A percentile compares a stretch with the other conserved stretches of the same genome.
These are phyloP conservation scores for Sarcophaga variegata DNA, from an alignment of 2,888 invertebrate genomes.

Conservation along the genomic window DNA sequence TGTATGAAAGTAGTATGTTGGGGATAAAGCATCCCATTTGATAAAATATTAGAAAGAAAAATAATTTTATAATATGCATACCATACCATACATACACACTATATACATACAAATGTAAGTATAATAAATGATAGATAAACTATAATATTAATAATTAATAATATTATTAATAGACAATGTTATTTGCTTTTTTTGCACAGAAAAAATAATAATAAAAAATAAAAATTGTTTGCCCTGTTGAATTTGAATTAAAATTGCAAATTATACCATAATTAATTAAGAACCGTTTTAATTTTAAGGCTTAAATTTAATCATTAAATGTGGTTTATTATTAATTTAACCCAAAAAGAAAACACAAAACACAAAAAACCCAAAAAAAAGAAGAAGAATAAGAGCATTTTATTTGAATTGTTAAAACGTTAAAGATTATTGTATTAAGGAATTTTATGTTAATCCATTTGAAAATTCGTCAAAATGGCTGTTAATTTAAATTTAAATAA, in stretches of 20 bases:
- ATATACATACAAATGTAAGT: too few species aligned
- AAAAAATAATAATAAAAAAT: neutral
- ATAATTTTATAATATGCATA: too few species aligned
- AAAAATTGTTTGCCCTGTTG: conserved; percentile 44
- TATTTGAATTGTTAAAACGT: conserved; percentile 56
- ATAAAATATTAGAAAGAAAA: neutral
- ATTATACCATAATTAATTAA: conserved; percentile 4
- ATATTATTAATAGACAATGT: conserved; percentile 15
- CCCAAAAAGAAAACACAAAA: conserved; percentile 11
- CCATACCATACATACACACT: too few species aligned
- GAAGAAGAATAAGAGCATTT: neutral
- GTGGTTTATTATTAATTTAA: conserved; percentile 55
- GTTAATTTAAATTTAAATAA: conserved; percentile 82
- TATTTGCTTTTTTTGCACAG: conserved; percentile 55
- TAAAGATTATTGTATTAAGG: conserved; percentile 41
- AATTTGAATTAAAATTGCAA: conserved; percentile 35
- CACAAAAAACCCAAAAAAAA: conserved; percentile 18
- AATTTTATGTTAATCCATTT: conserved; percentile 74
- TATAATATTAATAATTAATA: too few species aligned
- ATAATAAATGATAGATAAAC: too few species aligned
- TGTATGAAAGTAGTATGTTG: too few species aligned
- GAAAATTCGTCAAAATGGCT: conserved; percentile 81
- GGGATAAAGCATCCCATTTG: conserved; percentile 26
- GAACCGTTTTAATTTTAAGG: conserved; percentile 56
- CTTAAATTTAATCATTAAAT: conserved; percentile 56